phyloP scores from a whole-genome alignment of 2,888 invertebrate genomes.

The Aquatica leii region DNA sequence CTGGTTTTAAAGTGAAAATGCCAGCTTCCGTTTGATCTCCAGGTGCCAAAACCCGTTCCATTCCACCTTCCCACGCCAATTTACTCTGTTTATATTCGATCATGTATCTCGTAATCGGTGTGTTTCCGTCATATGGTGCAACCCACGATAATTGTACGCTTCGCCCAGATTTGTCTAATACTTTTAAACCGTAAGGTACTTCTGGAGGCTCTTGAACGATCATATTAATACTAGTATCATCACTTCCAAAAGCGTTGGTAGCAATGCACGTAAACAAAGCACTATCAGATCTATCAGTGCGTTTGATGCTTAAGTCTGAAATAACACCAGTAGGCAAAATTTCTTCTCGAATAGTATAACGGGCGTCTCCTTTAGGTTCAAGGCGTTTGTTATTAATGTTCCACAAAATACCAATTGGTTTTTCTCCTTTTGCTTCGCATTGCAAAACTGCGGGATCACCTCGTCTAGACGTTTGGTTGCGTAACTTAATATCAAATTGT shows the following conservation, averaged over 20 bases:
- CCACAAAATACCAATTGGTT: conserved; percentile 94
- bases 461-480: conserved; percentile 89
- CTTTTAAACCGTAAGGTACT: conserved; percentile 87
- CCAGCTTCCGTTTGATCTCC: conserved; percentile 89
- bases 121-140: conserved; percentile 91
- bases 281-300: conserved; percentile 88
- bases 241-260: conserved; percentile 92
- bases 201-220: conserved; percentile 93
- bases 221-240: conserved; percentile 95
- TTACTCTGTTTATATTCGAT: conserved; percentile 92
- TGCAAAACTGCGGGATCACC: conserved; percentile 91
- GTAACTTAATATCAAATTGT: conserved; percentile 90
- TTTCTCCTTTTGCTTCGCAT: conserved; percentile 93
- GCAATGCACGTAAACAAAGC: conserved; percentile 92
- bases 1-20: conserved; percentile 87
- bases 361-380: conserved; percentile 89
- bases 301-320: conserved; percentile 87
- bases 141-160: conserved; percentile 93
- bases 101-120: conserved; percentile 84
- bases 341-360: conserved; percentile 87
- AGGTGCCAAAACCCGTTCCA: conserved; percentile 88
- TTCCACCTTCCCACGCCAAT: conserved; percentile 82
- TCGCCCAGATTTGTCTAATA: conserved; percentile 89
- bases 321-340: conserved; percentile 87
- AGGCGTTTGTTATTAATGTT: conserved; percentile 93